phyloP scores from a whole-genome alignment of 2,888 invertebrate species.

The Stenichneumon culpator region DNA sequence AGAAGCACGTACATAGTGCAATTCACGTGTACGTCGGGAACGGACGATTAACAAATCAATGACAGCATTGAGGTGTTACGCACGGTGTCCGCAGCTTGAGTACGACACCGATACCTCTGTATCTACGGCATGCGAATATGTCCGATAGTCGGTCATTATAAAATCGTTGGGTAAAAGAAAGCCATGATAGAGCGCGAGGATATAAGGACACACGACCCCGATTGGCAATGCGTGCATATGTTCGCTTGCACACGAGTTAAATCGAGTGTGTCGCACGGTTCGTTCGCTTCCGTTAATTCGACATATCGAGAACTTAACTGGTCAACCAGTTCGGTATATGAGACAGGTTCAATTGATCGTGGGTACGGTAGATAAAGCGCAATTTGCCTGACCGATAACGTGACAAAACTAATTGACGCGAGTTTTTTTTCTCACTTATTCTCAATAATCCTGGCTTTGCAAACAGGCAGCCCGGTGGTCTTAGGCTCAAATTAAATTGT shows the following conservation, averaged over 20 bases:
- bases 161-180: slow-evolving; percentile 63
- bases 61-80: slow-evolving; percentile 65
- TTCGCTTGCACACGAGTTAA: not conserved
- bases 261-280: slow-evolving; percentile 9
- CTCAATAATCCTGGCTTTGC: not conserved
- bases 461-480: not conserved
- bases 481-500: not conserved
- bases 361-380: slow-evolving; percentile 9
- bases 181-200: slow-evolving; percentile 39
- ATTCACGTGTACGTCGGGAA: slow-evolving; percentile 43
- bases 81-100: slow-evolving; percentile 47
- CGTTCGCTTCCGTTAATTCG: slow-evolving; percentile 11
- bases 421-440: not conserved
- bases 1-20: slow-evolving; percentile 7
- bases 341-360: slow-evolving; percentile 13
- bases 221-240: slow-evolving; percentile 25
- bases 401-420: slow-evolving; percentile 33
- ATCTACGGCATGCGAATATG: slow-evolving; percentile 36
- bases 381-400: slow-evolving; percentile 39
- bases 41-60: slow-evolving; percentile 68
- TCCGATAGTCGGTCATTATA: slow-evolving; percentile 56
- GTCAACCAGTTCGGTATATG: not conserved
- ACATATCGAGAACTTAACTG: slow-evolving; percentile 20
- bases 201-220: slow-evolving; percentile 47
- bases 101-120: slow-evolving; percentile 17